Conservation (phyloP, 2,797 vertebrate species). For the Xenopus petersii region DNA sequence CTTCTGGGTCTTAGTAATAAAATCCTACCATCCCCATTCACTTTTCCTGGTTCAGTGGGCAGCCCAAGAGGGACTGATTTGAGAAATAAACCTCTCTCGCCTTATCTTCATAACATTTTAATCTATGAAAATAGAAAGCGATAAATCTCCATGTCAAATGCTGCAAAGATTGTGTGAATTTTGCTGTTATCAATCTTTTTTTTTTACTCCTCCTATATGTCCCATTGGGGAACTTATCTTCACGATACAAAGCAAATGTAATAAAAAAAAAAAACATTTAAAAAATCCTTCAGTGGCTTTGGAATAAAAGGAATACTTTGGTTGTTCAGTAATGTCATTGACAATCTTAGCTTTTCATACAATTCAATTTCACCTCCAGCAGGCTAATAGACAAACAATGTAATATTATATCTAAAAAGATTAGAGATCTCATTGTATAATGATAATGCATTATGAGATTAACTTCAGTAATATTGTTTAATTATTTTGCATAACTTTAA, state of each 20-base stretch:
- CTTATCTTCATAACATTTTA: constrained; percentile 33
- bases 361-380: constrained; percentile 59
- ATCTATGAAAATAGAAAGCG: constrained; percentile 36
- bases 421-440: constrained; percentile 51
- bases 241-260: constrained; percentile 47
- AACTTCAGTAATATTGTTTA: constrained; percentile 41
- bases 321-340: constrained; percentile 59
- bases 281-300: constrained; percentile 58
- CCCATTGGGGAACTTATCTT: constrained; percentile 57
- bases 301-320: constrained; percentile 58
- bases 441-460: constrained; percentile 50
- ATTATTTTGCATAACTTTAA: constrained; percentile 17
- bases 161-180: constrained; percentile 48
- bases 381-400: constrained; percentile 57
- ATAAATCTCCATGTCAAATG: constrained; percentile 55
- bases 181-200: constrained; percentile 61
- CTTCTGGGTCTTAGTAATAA: constrained; percentile 11
- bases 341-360: constrained; percentile 56
- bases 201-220: constrained; percentile 54
- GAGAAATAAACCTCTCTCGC: constrained; percentile 25
- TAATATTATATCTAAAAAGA: constrained; percentile 54
- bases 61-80: constrained; percentile 14
- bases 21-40: constrained; percentile 24
- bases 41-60: constrained; percentile 35
- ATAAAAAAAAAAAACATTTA: constrained; percentile 60